Evolutionary conservation across 2,888 invertebrate species (phyloP), one percentile per base, ranked within the genome.

Genomic region (Tryphoninae sp.): DNA sequence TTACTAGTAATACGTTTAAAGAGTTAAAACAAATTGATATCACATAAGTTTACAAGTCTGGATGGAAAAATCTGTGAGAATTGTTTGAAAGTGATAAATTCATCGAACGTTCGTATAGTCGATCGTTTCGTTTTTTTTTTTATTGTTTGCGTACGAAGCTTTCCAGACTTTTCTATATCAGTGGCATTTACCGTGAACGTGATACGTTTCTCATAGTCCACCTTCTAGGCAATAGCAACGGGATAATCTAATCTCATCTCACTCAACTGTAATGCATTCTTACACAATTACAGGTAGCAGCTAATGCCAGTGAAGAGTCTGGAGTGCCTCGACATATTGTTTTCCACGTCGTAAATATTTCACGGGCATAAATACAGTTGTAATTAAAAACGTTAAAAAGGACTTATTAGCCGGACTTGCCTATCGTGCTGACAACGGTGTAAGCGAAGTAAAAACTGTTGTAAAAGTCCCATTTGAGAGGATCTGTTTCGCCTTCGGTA

Each of bases 401-500:
- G 19, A 16, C 64, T 26, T 23, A 55, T 23, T 55, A 19, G 45
- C n/a, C 23, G 73, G 80, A 87, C 93, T 93, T 92, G 96, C 97
- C 98, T 86, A 98, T 97, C 6, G 98, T 98, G 89, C 97, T 97
- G 89, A 97, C 96, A 69, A 97, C 97, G 16, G 97, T 98, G 87
- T 98, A 96, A 3, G 97, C 96, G 91, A 98, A 98, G 93, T 97
- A 97, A 89, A 98, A 95, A 0, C 97, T 96, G 92, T 98, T 97
- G 91, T 97, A 97, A 92, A 96, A 97, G 88, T 96, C 97, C 98
- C 98, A 98, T 89, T 94, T 95, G 80, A 94, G 93, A 0, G 94
- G 94, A 49, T 95, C 94, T 8, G 92, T 93, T 72, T 95, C 94
- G 81, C 94, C 94, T 0, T 94, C 93, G 1, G 94, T 94, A 87